Conservation (phyloP, 2,113 vertebrate genomes). For the Lanius ludovicianus region DNA sequence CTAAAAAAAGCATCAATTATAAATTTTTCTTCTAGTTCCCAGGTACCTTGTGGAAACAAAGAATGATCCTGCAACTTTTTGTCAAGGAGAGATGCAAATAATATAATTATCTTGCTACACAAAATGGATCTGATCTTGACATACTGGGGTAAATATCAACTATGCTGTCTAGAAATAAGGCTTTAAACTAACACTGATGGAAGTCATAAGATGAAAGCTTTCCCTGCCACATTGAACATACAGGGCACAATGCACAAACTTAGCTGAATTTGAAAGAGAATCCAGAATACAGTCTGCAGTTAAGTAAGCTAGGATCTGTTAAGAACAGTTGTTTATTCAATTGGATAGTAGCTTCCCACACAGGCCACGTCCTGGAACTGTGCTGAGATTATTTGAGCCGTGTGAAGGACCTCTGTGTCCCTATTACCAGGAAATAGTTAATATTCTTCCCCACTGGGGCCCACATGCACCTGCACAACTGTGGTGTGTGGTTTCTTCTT, state of each 20-base stretch:
- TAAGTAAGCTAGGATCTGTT: neutral
- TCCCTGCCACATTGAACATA: neutral
- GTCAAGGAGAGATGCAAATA: neutral
- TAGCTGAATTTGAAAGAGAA: neutral
- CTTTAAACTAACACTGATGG: neutral
- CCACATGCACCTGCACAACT: slow-evolving; percentile 78
- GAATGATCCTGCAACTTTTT: neutral
- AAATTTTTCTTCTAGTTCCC: neutral
- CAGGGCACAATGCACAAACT: neutral
- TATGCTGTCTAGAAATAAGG: neutral
- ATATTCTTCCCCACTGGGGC: slow-evolving; percentile 70
- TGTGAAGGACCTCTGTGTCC: slow-evolving; percentile 28
- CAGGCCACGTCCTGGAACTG: neutral
- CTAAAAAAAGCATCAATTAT: neutral
- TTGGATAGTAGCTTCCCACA: neutral
- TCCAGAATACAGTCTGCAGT: neutral
- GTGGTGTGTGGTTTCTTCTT: slow-evolving; percentile 80
- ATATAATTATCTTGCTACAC: neutral
- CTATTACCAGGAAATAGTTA: slow-evolving; percentile 78
- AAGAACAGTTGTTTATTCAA: neutral
- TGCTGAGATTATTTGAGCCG: neutral
- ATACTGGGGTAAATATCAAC: neutral
- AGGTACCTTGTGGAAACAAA: neutral
- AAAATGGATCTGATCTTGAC: neutral
- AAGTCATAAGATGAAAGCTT: neutral